These are phyloP conservation scores for Tribolium castaneum DNA, from an alignment of 1,140 invertebrate species.

Conservation along the genomic window DNA sequence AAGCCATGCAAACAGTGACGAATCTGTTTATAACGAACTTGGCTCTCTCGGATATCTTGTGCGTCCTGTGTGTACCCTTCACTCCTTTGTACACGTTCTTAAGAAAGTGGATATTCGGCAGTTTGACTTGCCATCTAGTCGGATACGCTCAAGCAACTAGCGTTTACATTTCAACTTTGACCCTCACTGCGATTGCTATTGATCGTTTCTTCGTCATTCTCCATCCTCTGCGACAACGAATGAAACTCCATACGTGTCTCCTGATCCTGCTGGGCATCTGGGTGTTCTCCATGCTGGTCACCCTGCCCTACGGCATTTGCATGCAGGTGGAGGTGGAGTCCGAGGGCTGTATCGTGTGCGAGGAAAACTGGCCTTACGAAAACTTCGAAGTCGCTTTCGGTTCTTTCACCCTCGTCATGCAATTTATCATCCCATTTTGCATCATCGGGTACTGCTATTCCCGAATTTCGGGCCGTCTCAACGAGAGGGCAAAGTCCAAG, in stretches of 20 bases:
- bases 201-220: conserved; percentile 97
- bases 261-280: conserved; percentile 88
- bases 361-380: conserved; percentile 87
- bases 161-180: conserved; percentile 95
- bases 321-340: conserved; percentile 65
- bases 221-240: conserved; percentile 91
- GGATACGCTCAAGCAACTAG: conserved; percentile 90
- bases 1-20: conserved; percentile 96
- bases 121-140: conserved; percentile 87
- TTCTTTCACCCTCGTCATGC: conserved; percentile 83
- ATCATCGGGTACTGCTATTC: conserved; percentile 94
- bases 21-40: conserved; percentile 97
- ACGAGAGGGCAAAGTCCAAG: conserved; percentile 78
- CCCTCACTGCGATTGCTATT: conserved; percentile 95
- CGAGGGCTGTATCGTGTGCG: conserved; percentile 72
- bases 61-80: conserved; percentile 90
- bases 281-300: conserved; percentile 85
- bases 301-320: conserved; percentile 92
- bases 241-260: conserved; percentile 85
- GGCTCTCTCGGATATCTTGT: conserved; percentile 93
- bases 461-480: conserved; percentile 87
- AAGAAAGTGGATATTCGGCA: conserved; percentile 89
- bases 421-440: conserved; percentile 94
- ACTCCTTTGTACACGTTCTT: conserved; percentile 92
- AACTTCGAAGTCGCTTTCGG: conserved; percentile 83